Percentiles rank a stretch among this genome's conserved stretches.
These are phyloP conservation scores for Eumeta japonica DNA, from an alignment of 1,140 invertebrate genomes.

Conservation along the genomic window DNA sequence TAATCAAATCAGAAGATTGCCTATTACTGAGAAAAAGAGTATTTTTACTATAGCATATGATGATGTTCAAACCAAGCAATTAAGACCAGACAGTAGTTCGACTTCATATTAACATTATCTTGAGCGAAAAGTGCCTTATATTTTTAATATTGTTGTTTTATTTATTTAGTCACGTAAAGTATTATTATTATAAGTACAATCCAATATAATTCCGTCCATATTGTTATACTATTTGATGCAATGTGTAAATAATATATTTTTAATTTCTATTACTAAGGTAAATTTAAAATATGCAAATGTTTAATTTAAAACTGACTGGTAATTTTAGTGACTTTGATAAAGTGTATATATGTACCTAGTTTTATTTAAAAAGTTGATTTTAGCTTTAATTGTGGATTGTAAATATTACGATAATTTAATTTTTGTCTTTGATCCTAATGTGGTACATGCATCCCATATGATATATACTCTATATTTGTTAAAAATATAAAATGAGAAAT, in stretches of 20 bases:
- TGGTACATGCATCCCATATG: background rate
- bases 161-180: conserved; percentile 5
- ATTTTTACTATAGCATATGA: conserved; percentile 92
- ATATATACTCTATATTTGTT: conserved; percentile 4
- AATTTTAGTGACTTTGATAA: background rate
- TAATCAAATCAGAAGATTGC: conserved; percentile 62
- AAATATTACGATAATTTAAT: background rate
- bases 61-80: conserved; percentile 66
- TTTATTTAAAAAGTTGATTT: background rate
- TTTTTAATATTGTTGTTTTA: conserved; percentile 12
- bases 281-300: background rate
- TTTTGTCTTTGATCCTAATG: background rate
- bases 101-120: conserved; percentile 41
- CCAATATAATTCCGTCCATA: conserved; percentile 15
- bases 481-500: conserved; percentile 2
- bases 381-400: background rate
- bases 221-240: background rate
- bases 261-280: background rate
- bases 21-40: conserved; percentile 86
- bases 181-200: conserved; percentile 10
- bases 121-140: conserved; percentile 26
- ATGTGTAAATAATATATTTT: conserved; percentile 1
- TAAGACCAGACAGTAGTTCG: conserved; percentile 54
- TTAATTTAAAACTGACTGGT: conserved; percentile 7
- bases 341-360: background rate